Evolutionary conservation across 2,888 invertebrate species (phyloP).

Genomic region (Ectobius pallidus): DNA sequence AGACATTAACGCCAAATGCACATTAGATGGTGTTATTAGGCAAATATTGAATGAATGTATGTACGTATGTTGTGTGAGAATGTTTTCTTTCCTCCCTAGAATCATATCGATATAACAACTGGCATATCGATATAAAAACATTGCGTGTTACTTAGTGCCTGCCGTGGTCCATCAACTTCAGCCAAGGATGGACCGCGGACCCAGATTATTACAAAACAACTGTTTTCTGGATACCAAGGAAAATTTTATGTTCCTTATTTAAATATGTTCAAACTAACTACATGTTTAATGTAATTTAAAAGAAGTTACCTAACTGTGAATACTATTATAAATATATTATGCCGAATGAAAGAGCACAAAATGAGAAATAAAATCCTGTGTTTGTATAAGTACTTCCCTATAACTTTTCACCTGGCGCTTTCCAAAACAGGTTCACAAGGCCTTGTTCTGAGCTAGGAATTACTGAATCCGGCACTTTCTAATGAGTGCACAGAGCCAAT

Average conservation of each 20-base stretch:
- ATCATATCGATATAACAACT: neutral
- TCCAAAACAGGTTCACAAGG: too few relatives aligned
- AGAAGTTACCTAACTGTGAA: neutral
- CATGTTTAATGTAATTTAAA: conserved; percentile 18
- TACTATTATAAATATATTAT: conserved; percentile 7
- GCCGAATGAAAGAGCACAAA: conserved; percentile 31
- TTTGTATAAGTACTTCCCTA: neutral
- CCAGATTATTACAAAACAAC: conserved; percentile 23
- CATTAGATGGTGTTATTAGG: too few relatives aligned
- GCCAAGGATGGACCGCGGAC: conserved; percentile 41
- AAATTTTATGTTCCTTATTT: too few relatives aligned
- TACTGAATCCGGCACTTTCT: too few relatives aligned
- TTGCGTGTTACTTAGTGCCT: conserved; percentile 39
- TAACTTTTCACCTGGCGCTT: neutral
- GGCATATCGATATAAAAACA: neutral
- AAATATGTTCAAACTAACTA: too few relatives aligned
- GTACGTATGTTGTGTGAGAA: too few relatives aligned
- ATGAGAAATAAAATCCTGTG: conserved; percentile 25
- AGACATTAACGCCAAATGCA: neutral
- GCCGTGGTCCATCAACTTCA: conserved; percentile 39
- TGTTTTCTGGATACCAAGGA: neutral
- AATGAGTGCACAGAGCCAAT: too few relatives aligned
- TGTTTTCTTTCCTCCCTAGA: neutral
- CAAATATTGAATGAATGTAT: too few relatives aligned
- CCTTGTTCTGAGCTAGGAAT: too few relatives aligned